A percentile compares a stretch with the other conserved stretches of the same genome.
These are phyloP conservation scores for Contarinia nasturtii DNA, from an alignment of 1,140 invertebrate genomes.

Conservation along the genomic window DNA sequence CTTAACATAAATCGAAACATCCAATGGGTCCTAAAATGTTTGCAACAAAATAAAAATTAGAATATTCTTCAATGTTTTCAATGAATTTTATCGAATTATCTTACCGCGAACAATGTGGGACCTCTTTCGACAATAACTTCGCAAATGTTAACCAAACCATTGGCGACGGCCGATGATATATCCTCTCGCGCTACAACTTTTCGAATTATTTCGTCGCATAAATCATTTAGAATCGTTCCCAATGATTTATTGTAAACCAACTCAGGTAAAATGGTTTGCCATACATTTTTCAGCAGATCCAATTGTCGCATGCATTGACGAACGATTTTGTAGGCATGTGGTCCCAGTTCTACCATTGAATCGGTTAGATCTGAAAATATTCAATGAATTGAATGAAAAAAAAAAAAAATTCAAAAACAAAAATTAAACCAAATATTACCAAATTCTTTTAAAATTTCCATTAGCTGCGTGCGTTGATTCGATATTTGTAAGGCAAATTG, in stretches of 20 bases:
- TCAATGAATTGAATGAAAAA: not conserved
- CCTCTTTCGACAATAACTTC: slow-evolving; percentile 25
- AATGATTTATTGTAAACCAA: slow-evolving; percentile 25
- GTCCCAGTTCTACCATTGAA: slow-evolving; percentile 31
- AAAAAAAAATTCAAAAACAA: not conserved
- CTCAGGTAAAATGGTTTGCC: slow-evolving; percentile 37
- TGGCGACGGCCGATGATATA: slow-evolving; percentile 24
- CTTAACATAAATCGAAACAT: slow-evolving; percentile 36
- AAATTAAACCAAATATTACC: slow-evolving; percentile 22
- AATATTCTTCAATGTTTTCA: too few species aligned
- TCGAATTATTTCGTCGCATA: slow-evolving; percentile 21
- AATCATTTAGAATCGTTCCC: slow-evolving; percentile 22
- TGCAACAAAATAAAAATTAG: not conserved
- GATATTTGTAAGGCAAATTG: slow-evolving; percentile 51
- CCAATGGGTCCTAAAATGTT: slow-evolving; percentile 30
- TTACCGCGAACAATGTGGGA: slow-evolving; percentile 22
- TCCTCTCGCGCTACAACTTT: slow-evolving; percentile 23
- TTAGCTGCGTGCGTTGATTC: slow-evolving; percentile 48
- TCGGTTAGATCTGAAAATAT: slow-evolving; percentile 33
- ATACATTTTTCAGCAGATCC: slow-evolving; percentile 67
- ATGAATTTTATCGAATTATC: too few species aligned
- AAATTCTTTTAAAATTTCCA: slow-evolving; percentile 49
- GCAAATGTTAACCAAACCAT: slow-evolving; percentile 25
- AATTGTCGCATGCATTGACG: slow-evolving; percentile 68
- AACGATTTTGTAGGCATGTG: slow-evolving; percentile 47